Evolutionary conservation across 2,797 vertebrate species (phyloP), one percentile per base, ranked within the genome.

Genomic region (Phyllotis vaccarum): DNA sequence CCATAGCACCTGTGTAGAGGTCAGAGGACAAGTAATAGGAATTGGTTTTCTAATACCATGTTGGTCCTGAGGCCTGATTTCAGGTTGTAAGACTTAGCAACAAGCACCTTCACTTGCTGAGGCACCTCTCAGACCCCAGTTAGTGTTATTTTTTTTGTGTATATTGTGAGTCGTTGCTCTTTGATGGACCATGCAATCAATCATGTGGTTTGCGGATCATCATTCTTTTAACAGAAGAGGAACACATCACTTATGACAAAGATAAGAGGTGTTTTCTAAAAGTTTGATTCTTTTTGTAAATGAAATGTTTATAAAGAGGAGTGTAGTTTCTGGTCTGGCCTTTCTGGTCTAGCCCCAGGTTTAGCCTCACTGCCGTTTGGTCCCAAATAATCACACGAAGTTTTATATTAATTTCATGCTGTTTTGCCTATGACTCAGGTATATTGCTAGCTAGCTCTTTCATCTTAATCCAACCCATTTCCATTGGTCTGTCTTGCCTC

Each of bases 81-180:
- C 64, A 86, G 13, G 21, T 68, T 86, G 34, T 68, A 34, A 16
- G 34, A 1, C 21, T 52, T 24, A 43, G 31, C 62, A 66, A 27
- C 62, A 86, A 68, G 7, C 1, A 27, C 43, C 12, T 27, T 10
- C n/a, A 5, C 21, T 52, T n/a, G 31, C 62, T 37, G 16, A n/a
- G 12, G 24, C 14, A 49, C 34, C 22, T 27, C 21, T 27, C 31
- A 34, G 34, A 34, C 46, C 34, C 83, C 34, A 40, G 56, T 70
- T 34, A 79, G n/a, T 66, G 29, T 31, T 72, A 6, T 88, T 94
- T 95, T 95, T 70, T 82, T 68, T 92, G 66, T 91, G 52, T 21
- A 46, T 29, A 62, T 2, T 31, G 8, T 81, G 75, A 81, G 9
- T 29, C 78, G 31, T 85, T 56, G 81, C 22, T 78, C 52, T 13